A percentile compares a stretch with the other conserved stretches of the same genome.
phyloP scores from a whole-genome alignment of 2,888 invertebrate genomes.

The Drosophila picticornis region DNA sequence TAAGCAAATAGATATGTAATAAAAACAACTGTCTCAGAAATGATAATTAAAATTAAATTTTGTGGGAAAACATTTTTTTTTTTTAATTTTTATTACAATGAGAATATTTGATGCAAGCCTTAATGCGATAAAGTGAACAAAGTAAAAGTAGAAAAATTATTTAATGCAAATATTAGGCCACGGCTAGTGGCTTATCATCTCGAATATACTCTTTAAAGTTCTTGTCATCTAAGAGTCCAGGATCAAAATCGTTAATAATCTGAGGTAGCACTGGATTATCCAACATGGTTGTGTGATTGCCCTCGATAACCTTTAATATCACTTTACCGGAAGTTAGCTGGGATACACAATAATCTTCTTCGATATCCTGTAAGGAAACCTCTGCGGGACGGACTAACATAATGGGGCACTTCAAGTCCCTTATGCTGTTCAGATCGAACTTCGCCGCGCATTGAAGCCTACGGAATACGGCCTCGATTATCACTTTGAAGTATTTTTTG shows the following conservation, averaged over 20 bases:
- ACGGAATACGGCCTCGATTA: conserved; percentile 86
- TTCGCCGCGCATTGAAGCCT: conserved; percentile 87
- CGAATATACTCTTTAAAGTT: conserved; percentile 81
- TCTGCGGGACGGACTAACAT: conserved; percentile 89
- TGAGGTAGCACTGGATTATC: conserved; percentile 88
- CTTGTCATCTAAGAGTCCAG: conserved; percentile 79
- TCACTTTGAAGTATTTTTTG: conserved; percentile 84
- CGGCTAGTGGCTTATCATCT: conserved; percentile 63
- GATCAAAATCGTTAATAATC: conserved; percentile 87
- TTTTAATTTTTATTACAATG: conserved; percentile 4
- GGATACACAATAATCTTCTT: conserved; percentile 89
- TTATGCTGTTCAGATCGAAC: conserved; percentile 84
- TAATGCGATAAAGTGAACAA: conserved; percentile 15
- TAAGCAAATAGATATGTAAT: background rate
- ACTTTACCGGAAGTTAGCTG: conserved; percentile 87
- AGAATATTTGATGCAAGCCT: conserved; percentile 17
- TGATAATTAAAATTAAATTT: background rate
- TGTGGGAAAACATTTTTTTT: conserved; percentile 20
- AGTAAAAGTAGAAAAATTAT: conserved; percentile 1
- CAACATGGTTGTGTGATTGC: conserved; percentile 90
- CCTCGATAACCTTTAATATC: conserved; percentile 88
- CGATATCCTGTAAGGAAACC: conserved; percentile 86
- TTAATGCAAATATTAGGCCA: conserved; percentile 36
- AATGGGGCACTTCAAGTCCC: conserved; percentile 87
- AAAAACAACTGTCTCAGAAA: background rate